phyloP scores from a whole-genome alignment of 2,888 invertebrate species.

The Frankliniella intonsa region DNA sequence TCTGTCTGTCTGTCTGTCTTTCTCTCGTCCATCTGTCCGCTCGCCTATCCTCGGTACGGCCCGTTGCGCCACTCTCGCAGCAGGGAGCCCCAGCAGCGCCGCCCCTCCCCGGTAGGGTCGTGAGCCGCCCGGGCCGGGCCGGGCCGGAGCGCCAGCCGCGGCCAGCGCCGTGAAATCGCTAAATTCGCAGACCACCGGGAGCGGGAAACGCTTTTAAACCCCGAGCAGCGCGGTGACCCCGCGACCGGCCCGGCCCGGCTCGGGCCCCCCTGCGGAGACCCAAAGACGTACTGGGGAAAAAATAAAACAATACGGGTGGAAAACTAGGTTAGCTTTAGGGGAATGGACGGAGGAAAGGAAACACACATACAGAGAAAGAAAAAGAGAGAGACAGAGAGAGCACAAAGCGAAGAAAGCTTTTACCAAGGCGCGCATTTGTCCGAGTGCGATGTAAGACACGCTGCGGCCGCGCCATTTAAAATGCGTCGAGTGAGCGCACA shows the following conservation, averaged over 20 bases:
- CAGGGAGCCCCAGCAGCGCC: not conserved
- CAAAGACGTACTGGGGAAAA: not conserved
- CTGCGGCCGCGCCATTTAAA: too few relatives aligned
- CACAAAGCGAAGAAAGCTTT: constrained; percentile 30
- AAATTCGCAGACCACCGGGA: not conserved
- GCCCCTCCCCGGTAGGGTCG: not conserved
- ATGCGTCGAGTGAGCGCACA: too few relatives aligned
- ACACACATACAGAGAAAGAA: constrained; percentile 27
- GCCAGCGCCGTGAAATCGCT: not conserved
- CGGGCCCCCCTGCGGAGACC: not conserved
- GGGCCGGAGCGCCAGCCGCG: not conserved
- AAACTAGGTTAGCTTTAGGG: not conserved
- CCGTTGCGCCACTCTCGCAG: not conserved
- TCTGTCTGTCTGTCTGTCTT: too few relatives aligned
- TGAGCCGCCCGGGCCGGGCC: not conserved
- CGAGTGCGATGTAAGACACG: too few relatives aligned
- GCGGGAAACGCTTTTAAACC: too few relatives aligned
- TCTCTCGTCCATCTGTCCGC: not conserved
- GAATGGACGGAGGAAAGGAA: not conserved
- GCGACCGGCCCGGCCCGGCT: too few relatives aligned
- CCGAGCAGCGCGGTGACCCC: too few relatives aligned
- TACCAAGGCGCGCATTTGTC: constrained; percentile 22
- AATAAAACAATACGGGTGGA: not conserved
- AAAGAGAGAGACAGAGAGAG: constrained; percentile 28
- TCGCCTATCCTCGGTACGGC: not conserved